These are phyloP conservation scores for Hycleus phaleratus DNA, from an alignment of 1,140 invertebrate species.

Conservation along the genomic window DNA sequence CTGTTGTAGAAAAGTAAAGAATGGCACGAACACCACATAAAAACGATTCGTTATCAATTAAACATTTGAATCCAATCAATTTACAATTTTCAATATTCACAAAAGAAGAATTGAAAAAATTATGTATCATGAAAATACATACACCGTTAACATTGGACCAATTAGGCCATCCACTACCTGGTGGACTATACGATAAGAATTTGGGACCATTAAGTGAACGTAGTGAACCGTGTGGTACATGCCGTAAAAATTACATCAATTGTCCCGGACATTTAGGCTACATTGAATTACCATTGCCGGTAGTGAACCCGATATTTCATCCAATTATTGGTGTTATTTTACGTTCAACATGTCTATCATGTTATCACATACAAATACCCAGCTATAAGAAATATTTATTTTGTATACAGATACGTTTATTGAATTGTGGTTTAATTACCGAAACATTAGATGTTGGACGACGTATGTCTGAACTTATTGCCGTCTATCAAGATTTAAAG, in stretches of 20 bases:
- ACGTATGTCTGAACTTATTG: conserved; percentile 35
- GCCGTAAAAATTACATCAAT: conserved; percentile 55
- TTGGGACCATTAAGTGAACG: conserved; percentile 52
- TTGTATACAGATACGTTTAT: conserved; percentile 62
- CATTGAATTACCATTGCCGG: conserved; percentile 82
- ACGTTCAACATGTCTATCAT: conserved; percentile 61
- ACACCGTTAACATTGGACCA: conserved; percentile 78
- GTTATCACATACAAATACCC: conserved; percentile 63
- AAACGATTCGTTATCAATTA: not conserved
- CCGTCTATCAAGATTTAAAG: conserved; percentile 31
- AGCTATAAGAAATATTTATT: conserved; percentile 53
- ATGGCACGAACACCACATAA: too few species aligned
- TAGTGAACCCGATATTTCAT: conserved; percentile 88
- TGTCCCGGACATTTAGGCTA: conserved; percentile 95
- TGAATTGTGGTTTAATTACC: conserved; percentile 66
- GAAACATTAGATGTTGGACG: conserved; percentile 60
- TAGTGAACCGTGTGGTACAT: conserved; percentile 74
- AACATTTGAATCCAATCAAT: not conserved
- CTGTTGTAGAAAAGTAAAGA: too few species aligned
- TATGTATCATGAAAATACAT: conserved; percentile 81
- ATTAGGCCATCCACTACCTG: conserved; percentile 70
- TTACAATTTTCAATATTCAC: conserved; percentile 61
- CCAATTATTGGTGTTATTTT: conserved; percentile 62
- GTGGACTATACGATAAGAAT: conserved; percentile 79
- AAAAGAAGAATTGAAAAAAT: conserved; percentile 71